Evolutionary conservation across 2,113 vertebrate genomes (phyloP), one percentile per base, ranked within the genome.

Genomic region (Hirundichthys speculiger): DNA sequence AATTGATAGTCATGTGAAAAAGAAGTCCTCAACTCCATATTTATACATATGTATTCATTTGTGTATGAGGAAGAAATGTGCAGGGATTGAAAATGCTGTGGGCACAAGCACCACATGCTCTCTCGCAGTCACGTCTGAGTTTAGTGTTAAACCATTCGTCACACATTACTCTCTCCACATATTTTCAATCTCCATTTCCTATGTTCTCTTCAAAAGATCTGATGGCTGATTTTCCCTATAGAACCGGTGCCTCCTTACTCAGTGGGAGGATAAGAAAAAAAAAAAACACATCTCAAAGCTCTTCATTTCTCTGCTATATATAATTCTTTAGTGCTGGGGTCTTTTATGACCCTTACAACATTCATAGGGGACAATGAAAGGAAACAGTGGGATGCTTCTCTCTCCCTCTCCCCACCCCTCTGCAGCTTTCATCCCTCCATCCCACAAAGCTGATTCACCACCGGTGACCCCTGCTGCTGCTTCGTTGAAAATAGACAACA

Each of bases 361-460:
- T 78, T 86, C 80, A 77, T 34, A 55, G 46, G 76, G 78, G 80
- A 86, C 82, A 85, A 75, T 85, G 82, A 90, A 86, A 89, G 69
- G 56, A 79, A 83, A 39, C 60, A 55, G 83, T 87, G 75, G 79
- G 86, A 77, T 77, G 83, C 53, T 79, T 74, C 70, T 67, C 68
- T 69, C 64, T 69, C 48, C 19, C 30, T 59, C 69, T 55, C 64
- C 76, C 86, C 71, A 61, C 70, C 69, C 70, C 54, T 21, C 64
- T 15, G 50, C 69, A 34, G 52, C 42, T 83, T 86, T 85, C 82
- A 89, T 89, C 84, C 80, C 75, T 77, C 34, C 85, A 73, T 86
- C 85, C 87, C 83, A 87, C 89, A 70, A 82, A 75, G 71, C 83
- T 89, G 84, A 90, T 79, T 90, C 89, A 90, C 80, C 79, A 22